Percentiles rank a stretch among this genome's conserved stretches.
These are phyloP conservation scores for Drosophila watanabei DNA, from an alignment of 1,140 invertebrate genomes.

Conservation along the genomic window DNA sequence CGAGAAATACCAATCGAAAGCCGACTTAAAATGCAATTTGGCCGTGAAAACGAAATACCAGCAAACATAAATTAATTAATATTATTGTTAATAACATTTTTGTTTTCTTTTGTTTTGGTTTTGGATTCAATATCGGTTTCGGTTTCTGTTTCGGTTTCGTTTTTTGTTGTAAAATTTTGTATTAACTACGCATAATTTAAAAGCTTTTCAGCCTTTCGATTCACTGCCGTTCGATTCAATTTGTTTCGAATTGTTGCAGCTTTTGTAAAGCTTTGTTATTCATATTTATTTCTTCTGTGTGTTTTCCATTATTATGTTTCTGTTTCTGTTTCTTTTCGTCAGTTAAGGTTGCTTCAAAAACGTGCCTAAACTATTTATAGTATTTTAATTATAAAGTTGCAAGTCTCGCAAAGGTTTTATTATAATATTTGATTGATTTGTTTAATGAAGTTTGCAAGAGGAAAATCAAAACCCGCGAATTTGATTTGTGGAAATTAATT, in stretches of 20 bases:
- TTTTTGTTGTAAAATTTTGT: slow-evolving; percentile 40
- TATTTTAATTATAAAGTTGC: slow-evolving; percentile 17
- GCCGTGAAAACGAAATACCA: slow-evolving; percentile 78
- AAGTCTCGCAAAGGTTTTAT: slow-evolving; percentile 13
- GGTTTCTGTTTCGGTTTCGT: slow-evolving; percentile 21
- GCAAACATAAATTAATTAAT: slow-evolving; percentile 80
- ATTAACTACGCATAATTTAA: slow-evolving; percentile 66
- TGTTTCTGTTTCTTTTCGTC: slow-evolving; percentile 7
- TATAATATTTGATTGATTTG: background rate
- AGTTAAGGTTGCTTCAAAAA: slow-evolving; percentile 36
- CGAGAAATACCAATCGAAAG: slow-evolving; percentile 21
- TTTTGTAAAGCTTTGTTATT: slow-evolving; percentile 36
- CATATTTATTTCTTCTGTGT: slow-evolving; percentile 15
- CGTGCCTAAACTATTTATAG: slow-evolving; percentile 35
- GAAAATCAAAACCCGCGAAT: background rate
- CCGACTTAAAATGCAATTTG: slow-evolving; percentile 73
- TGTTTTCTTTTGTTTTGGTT: slow-evolving; percentile 51
- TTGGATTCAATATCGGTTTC: slow-evolving; percentile 14
- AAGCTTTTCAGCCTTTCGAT: slow-evolving; percentile 51
- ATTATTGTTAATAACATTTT: slow-evolving; percentile 68
- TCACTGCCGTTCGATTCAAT: slow-evolving; percentile 37
- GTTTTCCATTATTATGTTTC: slow-evolving; percentile 1
- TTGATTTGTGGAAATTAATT: background rate
- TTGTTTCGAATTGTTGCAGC: slow-evolving; percentile 27
- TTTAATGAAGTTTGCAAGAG: slow-evolving; percentile 10